Base-by-base conservation (phyloP, 2,113 vertebrate species). In the Oophaga pumilio region DNA sequence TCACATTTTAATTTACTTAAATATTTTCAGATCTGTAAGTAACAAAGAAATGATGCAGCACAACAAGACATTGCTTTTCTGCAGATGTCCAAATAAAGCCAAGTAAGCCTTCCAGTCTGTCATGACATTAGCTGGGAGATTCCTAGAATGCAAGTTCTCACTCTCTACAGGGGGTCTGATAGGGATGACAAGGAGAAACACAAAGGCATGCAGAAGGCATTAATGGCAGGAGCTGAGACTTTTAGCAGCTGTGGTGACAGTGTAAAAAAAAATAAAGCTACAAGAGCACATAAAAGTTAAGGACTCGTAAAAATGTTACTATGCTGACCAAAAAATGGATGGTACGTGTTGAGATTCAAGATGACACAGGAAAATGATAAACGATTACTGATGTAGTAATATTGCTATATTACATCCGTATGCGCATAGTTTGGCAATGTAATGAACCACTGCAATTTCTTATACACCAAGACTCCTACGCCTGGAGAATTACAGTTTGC, bases 181-280 rank as follows among this genome's bases (percentile, higher is more conserved):
- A 81, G 26, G 66, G 52, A 52, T 10, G 57, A 80, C 49, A n/a
- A 28, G 53, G 26, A 26, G n/a, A 76, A 43, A 26, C 12, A 73
- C 11, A 74, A 76, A 74, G 43, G 68, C 5, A 79, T 82, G 86
- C 43, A 82, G n/a, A 87, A 87, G 57, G n/a, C 86, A 87, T 87
- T 82, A 87, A 49, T 74, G 68, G 28, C 79, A 74, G 66, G 68
- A n/a, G 71, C 53, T 87, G 86, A 87, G 78, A 20, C 49, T 28
- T 87, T 13, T 82, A 73, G 57, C 86, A 87, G 86, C 86, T 87
- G 86, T 52, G 24, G 33, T 82, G 66, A 82, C 86, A 87, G 17
- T 6, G 78, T 82, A 78, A 68, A 86, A 85, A 74, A 85, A 60
- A 86, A 62, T 43, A 64, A 78, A 86, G 24, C 53, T 52, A 28